Base-by-base conservation (phyloP, 2,113 vertebrate genomes). In the Todiramphus saurophagus region DNA sequence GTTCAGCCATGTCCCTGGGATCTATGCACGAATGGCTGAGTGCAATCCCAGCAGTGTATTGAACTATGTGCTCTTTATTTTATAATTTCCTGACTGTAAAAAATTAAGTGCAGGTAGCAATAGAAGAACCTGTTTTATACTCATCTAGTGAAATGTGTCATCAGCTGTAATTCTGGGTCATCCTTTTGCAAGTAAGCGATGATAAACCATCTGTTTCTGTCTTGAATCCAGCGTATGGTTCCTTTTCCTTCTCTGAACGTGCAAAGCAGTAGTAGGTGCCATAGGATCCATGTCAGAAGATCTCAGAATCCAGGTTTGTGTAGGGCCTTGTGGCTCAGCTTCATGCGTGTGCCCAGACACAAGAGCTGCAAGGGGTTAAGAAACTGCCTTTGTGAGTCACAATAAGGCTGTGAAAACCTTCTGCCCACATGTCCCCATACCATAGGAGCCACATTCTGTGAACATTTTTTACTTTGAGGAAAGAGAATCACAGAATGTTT, bases 341-440 rank as follows among this genome's bases (percentile, higher is more conserved):
- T 66, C 30, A 10, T 25, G 28, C 0, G 0, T 62, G 48, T 83
- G 67, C 39, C 43, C 1, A 2, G 43, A 23, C 44, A 55, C 5
- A 14, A 35, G 28, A 55, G 24, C 58, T 56, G 21, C 44, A 64
- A 21, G 18, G 48, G 7, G 13, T 56, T 46, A 28, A 58, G 74
- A 21, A 82, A 14, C 69, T 13, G 35, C 20, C 43, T 69, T 69
- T 73, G 10, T 35, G 55, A 64, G 48, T 64, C 62, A 18, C 33
- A 69, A 2, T 1, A 16, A 30, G 44, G 44, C 86, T 74, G 14
- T 69, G 67, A 17, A 0, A 78, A 3, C 44, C 23, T 44, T 81
- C 35, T 88, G 51, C 62, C 51, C 3, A 0, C 5, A 0, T 44
- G 27, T 64, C 72, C 39, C 14, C 2, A 0, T 53, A 8, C 63